Conservation (phyloP, 53 echinoderm and acorn worm genomes). For the Crossaster papposus region DNA sequence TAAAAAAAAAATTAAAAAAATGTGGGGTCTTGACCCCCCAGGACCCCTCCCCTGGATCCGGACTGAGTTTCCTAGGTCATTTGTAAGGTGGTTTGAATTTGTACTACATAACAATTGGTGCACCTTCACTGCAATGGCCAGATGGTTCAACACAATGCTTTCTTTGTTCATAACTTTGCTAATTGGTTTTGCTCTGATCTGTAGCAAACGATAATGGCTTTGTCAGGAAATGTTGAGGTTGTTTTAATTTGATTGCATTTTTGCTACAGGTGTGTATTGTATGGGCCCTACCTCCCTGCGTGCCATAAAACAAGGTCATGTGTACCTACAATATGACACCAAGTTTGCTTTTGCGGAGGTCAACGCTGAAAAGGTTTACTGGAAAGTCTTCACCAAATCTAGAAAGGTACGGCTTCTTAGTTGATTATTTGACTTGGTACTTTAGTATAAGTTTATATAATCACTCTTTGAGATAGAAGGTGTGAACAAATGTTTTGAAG, state of each 20-base stretch:
- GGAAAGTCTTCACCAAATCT: slow-evolving; percentile 78
- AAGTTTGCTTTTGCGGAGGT: slow-evolving; percentile 99
- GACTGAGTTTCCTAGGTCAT: no score
- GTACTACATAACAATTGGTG: no score
- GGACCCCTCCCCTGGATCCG: no score
- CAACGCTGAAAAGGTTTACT: slow-evolving; percentile 95
- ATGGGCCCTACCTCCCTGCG: slow-evolving; percentile 91
- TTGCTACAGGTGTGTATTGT: slow-evolving; percentile 70
- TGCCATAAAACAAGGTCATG: slow-evolving; percentile 93
- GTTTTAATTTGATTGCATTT: not conserved
- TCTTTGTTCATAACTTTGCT: no score
- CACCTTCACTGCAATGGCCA: no score
- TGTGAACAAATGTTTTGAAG: no score
- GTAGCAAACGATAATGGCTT: not conserved
- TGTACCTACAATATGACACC: slow-evolving; percentile 93
- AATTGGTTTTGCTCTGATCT: not conserved
- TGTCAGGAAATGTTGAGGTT: not conserved
- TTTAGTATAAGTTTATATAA: no score
- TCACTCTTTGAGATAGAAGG: no score
- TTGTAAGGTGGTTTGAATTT: no score
- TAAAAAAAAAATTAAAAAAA: no score
- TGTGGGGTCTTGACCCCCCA: no score
- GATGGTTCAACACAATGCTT: no score
- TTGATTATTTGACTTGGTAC: not conserved
- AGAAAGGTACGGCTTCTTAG: slow-evolving; percentile 60